phyloP scores from a whole-genome alignment of 2,113 vertebrate genomes.

The Dipodomys stephensi region DNA sequence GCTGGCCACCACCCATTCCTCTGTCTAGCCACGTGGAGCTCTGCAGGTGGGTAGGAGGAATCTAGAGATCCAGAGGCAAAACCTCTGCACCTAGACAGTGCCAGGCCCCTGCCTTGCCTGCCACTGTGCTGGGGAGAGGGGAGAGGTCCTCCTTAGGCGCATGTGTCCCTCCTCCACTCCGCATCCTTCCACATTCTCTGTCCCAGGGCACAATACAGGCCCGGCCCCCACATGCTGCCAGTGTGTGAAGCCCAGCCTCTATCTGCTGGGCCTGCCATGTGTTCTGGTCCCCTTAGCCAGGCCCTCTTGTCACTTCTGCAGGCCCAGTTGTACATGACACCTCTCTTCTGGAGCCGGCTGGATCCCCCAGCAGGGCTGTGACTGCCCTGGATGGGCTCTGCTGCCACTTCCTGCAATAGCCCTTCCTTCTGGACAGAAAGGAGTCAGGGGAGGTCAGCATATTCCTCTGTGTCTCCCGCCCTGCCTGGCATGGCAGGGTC shows the following conservation, averaged over 20 bases:
- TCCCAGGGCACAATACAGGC: not conserved
- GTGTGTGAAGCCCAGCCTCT: not conserved
- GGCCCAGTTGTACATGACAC: not conserved
- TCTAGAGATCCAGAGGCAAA: not conserved
- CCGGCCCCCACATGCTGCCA: not conserved
- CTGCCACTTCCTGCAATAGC: too few species aligned
- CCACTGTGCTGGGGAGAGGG: not conserved
- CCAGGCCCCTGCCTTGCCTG: not conserved
- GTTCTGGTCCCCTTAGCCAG: not conserved
- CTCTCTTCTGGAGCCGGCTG: not conserved
- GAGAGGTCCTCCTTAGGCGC: not conserved
- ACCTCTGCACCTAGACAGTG: not conserved
- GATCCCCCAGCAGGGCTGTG: not conserved
- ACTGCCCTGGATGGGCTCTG: too few species aligned
- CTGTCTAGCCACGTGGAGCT: not conserved
- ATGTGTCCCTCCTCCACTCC: not conserved
- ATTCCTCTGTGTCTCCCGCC: fast-evolving
- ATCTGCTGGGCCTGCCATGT: not conserved
- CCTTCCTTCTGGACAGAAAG: too few species aligned
- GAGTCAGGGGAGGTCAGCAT: not conserved
- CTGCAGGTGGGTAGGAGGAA: not conserved
- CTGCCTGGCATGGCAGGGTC: not conserved
- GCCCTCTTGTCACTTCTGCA: not conserved
- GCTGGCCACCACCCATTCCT: not conserved
- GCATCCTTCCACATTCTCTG: not conserved